These are phyloP conservation scores for Oryzaephilus surinamensis DNA, from an alignment of 1,140 invertebrate genomes.

Conservation along the genomic window DNA sequence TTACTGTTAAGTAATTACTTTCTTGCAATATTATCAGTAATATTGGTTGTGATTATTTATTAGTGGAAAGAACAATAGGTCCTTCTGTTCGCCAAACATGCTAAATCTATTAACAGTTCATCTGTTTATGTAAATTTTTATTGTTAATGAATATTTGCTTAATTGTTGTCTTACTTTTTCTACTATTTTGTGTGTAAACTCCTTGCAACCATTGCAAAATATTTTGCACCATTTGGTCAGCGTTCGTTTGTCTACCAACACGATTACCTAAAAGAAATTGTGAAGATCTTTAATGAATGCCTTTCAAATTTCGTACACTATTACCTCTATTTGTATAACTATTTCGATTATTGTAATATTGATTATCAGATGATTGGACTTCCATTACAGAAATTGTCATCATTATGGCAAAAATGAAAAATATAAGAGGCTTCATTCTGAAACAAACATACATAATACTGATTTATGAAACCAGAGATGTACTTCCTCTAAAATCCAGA, in stretches of 20 bases:
- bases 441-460: too few relatives aligned
- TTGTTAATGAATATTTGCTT: background rate
- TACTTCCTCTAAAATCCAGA: too few relatives aligned
- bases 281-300: background rate
- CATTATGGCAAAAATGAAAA: slow-evolving; percentile 1
- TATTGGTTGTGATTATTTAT: too few relatives aligned
- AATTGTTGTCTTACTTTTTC: slow-evolving; percentile 45
- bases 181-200: slow-evolving; percentile 51
- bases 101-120: too few relatives aligned
- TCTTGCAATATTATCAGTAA: too few relatives aligned
- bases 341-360: background rate
- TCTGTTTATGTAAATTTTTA: too few relatives aligned
- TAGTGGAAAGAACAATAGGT: too few relatives aligned
- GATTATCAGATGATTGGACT: background rate
- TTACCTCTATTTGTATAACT: background rate
- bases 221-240: slow-evolving; percentile 59
- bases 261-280: slow-evolving; percentile 12
- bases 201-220: slow-evolving; percentile 62
- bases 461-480: too few relatives aligned
- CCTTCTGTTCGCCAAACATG: too few relatives aligned
- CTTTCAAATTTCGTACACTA: background rate
- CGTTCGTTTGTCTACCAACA: slow-evolving; percentile 34
- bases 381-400: background rate
- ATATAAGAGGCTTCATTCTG: slow-evolving; percentile 3
- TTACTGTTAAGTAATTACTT: too few relatives aligned